Evolutionary conservation across 2,888 invertebrate species (phyloP).

Genomic region (Neoascia interrupta): DNA sequence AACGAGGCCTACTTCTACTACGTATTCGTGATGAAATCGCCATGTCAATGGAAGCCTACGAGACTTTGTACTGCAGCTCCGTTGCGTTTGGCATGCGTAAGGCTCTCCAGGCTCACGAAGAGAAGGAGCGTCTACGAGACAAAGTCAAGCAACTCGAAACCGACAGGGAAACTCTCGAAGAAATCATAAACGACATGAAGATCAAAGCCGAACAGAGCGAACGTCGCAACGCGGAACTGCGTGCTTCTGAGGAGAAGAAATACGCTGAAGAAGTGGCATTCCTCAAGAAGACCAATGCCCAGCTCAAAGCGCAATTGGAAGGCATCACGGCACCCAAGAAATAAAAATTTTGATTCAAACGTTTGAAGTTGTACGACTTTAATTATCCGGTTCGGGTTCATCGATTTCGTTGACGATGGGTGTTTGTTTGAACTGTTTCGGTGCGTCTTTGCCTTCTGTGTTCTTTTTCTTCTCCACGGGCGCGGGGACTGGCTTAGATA

Average conservation of each 20-base stretch:
- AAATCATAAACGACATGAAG: conserved; percentile 82
- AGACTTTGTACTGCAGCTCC: conserved; percentile 97
- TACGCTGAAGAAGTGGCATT: conserved; percentile 95
- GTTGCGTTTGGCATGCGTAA: conserved; percentile 99
- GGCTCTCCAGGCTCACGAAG: conserved; percentile 88
- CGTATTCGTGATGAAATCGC: conserved; percentile 96
- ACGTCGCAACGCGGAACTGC: conserved; percentile 88
- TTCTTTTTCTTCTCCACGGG: conserved; percentile 30
- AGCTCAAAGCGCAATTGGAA: conserved; percentile 95
- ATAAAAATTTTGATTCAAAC: conserved; percentile 76
- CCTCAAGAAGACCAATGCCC: conserved; percentile 95
- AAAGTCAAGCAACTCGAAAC: conserved; percentile 86
- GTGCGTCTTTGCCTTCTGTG: conserved; percentile 33
- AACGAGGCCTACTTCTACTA: conserved; percentile 94
- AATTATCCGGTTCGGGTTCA: conserved; percentile 70
- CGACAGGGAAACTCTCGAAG: conserved; percentile 79
- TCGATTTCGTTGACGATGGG: conserved; percentile 82
- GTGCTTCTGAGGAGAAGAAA: conserved; percentile 94
- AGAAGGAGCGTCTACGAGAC: conserved; percentile 89
- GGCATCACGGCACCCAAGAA: conserved; percentile 97
- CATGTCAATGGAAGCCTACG: conserved; percentile 98
- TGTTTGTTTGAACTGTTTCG: conserved; percentile 75
- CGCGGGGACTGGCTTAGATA: conserved; percentile 44
- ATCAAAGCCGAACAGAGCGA: conserved; percentile 91
- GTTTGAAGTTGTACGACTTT: conserved; percentile 21